Base-by-base conservation (phyloP, 2,888 invertebrate genomes). In the Metacarcinus magister region DNA sequence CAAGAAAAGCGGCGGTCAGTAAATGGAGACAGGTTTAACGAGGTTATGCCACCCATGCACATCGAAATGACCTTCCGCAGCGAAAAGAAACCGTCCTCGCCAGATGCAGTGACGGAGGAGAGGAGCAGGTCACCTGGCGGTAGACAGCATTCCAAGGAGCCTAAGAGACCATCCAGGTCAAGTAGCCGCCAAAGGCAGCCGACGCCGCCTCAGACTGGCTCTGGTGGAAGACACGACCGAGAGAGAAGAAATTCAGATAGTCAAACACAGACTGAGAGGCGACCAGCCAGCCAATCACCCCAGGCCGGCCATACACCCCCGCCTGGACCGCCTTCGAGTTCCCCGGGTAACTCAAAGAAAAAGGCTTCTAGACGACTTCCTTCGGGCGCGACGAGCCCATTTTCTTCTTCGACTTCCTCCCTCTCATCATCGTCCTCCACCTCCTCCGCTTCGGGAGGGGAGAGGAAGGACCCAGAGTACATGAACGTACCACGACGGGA, bases 401-500 rank as follows among this genome's bases (percentile, higher is more conserved):
- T 95, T 8, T 96, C 96, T 32, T 97, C 97, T 39, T 96, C 96
- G 13, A 95, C 96, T 39, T 97, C 97, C 54, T 96, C 95, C n/a
- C 92, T 95, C n/a, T 96, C 96, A 43, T 96, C 96, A 19, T 95
- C 97, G 13, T 96, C 97, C 93, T 95, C 96, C 92, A 87, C 96
- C 95, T 93, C 96, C 95, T 97, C 97, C 95, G 92, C 43, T n/a
- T 46, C 43, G 91, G 97, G 94, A 96, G 96, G 95, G 91, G 96
- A 94, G 67, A 94, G 96, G 96, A 97, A 94, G 96, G 96, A 96
- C 82, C 94, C 96, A 28, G 96, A 96, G 32, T 97, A 97, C 82
- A 96, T 96, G 95, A 97, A 97, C 92, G 95, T 97, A 23, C 96
- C 92, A 67, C 92, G 75, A 13, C 92, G 92, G 82, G 92, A 87